phyloP scores from a whole-genome alignment of 2,797 vertebrate species.

The Chelonia mydas region DNA sequence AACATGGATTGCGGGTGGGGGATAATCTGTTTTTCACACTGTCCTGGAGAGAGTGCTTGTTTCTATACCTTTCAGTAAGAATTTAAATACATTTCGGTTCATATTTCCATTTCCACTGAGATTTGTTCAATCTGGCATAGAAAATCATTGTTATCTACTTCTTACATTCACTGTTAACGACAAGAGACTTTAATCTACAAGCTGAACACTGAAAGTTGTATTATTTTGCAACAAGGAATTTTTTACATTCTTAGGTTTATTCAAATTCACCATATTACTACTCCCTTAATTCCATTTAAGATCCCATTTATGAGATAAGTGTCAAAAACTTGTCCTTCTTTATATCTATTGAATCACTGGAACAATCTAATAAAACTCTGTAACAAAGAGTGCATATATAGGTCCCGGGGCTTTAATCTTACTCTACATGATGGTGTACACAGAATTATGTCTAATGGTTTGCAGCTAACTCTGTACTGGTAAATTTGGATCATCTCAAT shows the following conservation, averaged over 20 bases:
- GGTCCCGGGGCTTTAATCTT: neutral
- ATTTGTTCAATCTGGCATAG: neutral
- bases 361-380: neutral
- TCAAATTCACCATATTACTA: neutral
- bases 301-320: neutral
- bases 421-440: neutral
- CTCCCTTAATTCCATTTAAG: neutral
- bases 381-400: neutral
- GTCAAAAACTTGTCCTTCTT: neutral
- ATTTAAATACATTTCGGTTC: neutral
- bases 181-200: neutral
- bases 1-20: neutral
- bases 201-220: neutral
- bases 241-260: neutral
- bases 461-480: neutral
- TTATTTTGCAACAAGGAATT: neutral
- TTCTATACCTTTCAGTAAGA: neutral
- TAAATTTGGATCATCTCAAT: neutral
- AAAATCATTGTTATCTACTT: neutral
- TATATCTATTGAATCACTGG: neutral
- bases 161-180: accelerated
- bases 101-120: neutral
- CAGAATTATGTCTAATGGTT: neutral
- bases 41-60: neutral
- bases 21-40: neutral